phyloP scores from a whole-genome alignment of 1,140 invertebrate genomes.

The Rhopalosiphum maidis region DNA sequence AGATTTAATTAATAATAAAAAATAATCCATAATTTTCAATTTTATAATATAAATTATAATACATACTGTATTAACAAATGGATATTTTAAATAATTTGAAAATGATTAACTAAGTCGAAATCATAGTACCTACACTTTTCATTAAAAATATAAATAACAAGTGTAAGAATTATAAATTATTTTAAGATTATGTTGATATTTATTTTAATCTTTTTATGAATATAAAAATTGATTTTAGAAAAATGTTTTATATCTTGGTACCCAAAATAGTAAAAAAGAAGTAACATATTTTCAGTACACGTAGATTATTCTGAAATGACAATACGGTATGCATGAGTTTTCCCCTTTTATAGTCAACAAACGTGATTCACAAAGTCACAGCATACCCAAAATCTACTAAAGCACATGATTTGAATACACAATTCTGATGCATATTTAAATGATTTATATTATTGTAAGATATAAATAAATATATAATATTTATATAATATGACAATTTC shows the following conservation, averaged over 20 bases:
- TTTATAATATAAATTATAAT: too few relatives aligned
- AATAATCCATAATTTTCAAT: too few relatives aligned
- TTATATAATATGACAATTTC: neutral
- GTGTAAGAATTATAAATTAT: too few relatives aligned
- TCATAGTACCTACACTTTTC: too few relatives aligned
- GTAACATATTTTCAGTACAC: neutral
- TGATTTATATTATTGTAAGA: constrained; percentile 22
- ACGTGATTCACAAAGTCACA: constrained; percentile 9
- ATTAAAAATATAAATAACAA: too few relatives aligned
- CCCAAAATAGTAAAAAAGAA: neutral
- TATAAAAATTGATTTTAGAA: neutral
- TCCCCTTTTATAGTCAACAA: neutral
- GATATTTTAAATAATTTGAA: too few relatives aligned
- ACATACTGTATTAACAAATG: too few relatives aligned
- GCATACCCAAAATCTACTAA: constrained; percentile 21
- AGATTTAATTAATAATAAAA: too few relatives aligned
- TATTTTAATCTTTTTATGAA: neutral
- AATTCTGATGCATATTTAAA: constrained; percentile 2
- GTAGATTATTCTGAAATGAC: constrained; percentile 36
- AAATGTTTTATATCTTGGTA: neutral
- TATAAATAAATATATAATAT: neutral
- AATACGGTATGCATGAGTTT: constrained; percentile 3
- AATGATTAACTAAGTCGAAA: too few relatives aligned
- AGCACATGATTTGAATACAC: constrained; percentile 6
- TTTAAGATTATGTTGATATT: neutral